Percentiles rank a stretch among this genome's conserved stretches.
phyloP scores from a whole-genome alignment of 2,797 vertebrate genomes.

The Xenopus petersii region DNA sequence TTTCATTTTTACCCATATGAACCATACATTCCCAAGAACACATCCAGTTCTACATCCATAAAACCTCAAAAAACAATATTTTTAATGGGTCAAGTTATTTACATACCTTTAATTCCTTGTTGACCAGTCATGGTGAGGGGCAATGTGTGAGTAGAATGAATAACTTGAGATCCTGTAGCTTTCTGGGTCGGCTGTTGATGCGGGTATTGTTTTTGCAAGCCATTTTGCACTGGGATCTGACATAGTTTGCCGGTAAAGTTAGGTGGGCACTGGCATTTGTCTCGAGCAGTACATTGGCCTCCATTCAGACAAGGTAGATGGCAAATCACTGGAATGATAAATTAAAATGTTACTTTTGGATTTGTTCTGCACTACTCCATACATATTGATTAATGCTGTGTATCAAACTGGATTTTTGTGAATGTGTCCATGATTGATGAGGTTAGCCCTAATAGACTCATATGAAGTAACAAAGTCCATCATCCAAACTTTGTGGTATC shows the following conservation, averaged over 20 bases:
- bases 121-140: conserved; percentile 89
- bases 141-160: conserved; percentile 90
- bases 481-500: too few relatives aligned
- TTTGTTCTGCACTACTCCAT: too few relatives aligned
- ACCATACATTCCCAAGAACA: too few relatives aligned
- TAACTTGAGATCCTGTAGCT: conserved; percentile 71
- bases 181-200: conserved; percentile 69
- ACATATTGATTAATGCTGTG: too few relatives aligned
- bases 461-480: too few relatives aligned
- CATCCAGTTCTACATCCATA: too few relatives aligned
- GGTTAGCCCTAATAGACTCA: too few relatives aligned
- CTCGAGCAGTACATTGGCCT: conserved; percentile 88
- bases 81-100: too few relatives aligned
- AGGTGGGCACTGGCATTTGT: conserved; percentile 94
- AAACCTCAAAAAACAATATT: too few relatives aligned
- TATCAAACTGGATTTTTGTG: too few relatives aligned
- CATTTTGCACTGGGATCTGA: conserved; percentile 80
- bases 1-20: too few relatives aligned
- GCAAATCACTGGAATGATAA: conserved; percentile 83
- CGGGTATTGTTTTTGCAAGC: conserved; percentile 66
- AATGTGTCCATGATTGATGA: too few relatives aligned
- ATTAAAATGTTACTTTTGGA: neutral
- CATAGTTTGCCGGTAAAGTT: conserved; percentile 94
- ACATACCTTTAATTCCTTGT: conserved; percentile 79
- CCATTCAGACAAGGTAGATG: conserved; percentile 96